Evolutionary conservation across 1,140 invertebrate genomes (phyloP).

Genomic region (Ptiloglossa arizonensis): DNA sequence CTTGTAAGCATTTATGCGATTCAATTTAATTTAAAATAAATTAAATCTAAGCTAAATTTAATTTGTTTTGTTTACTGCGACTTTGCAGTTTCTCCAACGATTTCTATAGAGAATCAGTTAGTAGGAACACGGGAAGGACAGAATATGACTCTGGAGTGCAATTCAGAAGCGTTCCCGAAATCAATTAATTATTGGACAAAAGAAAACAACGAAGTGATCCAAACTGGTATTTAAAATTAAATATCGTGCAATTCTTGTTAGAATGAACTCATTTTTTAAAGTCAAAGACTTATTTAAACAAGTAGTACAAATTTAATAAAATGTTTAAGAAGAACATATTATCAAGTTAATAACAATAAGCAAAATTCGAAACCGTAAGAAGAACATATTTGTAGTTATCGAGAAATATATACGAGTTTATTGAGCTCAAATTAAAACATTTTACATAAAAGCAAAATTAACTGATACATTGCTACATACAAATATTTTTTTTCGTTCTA

Average conservation of each 20-base stretch:
- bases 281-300: too few relatives aligned
- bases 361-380: too few relatives aligned
- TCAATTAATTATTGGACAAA: constrained; percentile 94
- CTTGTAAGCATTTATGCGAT: neutral
- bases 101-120: constrained; percentile 92
- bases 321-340: too few relatives aligned
- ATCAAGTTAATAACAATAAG: too few relatives aligned
- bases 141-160: constrained; percentile 89
- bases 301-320: too few relatives aligned
- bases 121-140: constrained; percentile 90
- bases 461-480: too few relatives aligned
- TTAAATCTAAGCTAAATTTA: neutral
- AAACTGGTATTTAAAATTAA: constrained; percentile 85
- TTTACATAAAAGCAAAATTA: too few relatives aligned
- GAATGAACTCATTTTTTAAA: too few relatives aligned
- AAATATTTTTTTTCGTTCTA: too few relatives aligned
- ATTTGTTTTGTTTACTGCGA: neutral
- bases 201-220: constrained; percentile 90
- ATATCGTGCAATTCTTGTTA: neutral
- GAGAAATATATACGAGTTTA: too few relatives aligned
- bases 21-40: constrained; percentile 1
- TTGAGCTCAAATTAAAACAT: too few relatives aligned
- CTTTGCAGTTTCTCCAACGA: constrained; percentile 89
- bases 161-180: constrained; percentile 93
- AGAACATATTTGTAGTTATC: too few relatives aligned